phyloP scores from a whole-genome alignment of 2,888 invertebrate genomes.

The Hofmannophila pseudospretella region DNA sequence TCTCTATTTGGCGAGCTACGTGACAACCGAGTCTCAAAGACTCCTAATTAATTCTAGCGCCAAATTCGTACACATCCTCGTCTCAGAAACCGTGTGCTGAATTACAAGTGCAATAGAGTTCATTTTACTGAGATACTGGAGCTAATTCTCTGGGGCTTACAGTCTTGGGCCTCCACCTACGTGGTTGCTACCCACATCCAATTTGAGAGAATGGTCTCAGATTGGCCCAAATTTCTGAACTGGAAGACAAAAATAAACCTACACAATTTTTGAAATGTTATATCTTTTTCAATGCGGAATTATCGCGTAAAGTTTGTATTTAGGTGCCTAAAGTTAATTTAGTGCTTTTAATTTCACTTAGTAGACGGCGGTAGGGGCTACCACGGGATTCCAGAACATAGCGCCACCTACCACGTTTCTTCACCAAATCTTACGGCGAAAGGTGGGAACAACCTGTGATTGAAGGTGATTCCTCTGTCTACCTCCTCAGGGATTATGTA shows the following conservation, averaged over 20 bases:
- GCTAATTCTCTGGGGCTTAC: constrained; percentile 55
- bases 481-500: too few relatives aligned
- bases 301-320: too few relatives aligned
- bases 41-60: constrained; percentile 65
- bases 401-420: too few relatives aligned
- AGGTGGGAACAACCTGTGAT: too few relatives aligned
- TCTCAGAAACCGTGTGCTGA: constrained; percentile 45
- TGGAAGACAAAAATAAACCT: neutral
- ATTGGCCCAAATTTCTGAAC: constrained; percentile 46
- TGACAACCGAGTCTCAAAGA: constrained; percentile 45
- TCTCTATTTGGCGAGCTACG: constrained; percentile 69
- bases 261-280: too few relatives aligned
- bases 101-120: constrained; percentile 43
- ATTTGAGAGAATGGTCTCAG: constrained; percentile 49
- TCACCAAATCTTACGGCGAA: too few relatives aligned
- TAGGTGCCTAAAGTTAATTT: too few relatives aligned
- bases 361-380: too few relatives aligned
- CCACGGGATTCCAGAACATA: too few relatives aligned
- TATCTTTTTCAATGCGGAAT: too few relatives aligned
- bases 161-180: constrained; percentile 72
- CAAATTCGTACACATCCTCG: constrained; percentile 53
- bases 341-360: too few relatives aligned
- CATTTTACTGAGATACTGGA: constrained; percentile 31
- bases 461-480: too few relatives aligned
- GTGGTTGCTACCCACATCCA: constrained; percentile 67